Conservation (phyloP, 2,888 invertebrate genomes). For the Cosmia pyralina region DNA sequence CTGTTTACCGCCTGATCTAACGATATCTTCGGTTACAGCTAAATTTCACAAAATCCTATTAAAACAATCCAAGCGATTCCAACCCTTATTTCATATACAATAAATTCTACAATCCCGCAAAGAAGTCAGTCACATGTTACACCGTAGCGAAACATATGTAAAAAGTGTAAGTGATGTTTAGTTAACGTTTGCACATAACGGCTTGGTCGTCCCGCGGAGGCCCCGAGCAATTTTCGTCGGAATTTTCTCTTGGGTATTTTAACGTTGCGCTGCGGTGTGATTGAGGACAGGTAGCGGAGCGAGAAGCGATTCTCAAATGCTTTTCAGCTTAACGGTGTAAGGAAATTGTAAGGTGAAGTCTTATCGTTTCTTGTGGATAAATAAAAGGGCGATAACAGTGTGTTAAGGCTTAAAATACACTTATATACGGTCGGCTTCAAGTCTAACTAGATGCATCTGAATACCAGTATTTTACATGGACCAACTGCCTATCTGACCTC, state of each 20-base stretch:
- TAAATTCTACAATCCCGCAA: conserved; percentile 48
- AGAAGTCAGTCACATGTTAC: conserved; percentile 51
- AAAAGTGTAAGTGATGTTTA: conserved; percentile 68
- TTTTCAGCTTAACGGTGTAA: conserved; percentile 35
- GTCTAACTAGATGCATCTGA: no score
- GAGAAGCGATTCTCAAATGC: conserved; percentile 50
- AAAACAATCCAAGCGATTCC: conserved; percentile 36
- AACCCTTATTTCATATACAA: conserved; percentile 13
- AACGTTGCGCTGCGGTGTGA: conserved; percentile 66
- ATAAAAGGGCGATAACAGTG: conserved; percentile 26
- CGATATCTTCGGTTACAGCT: conserved; percentile 52
- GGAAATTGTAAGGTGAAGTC: conserved; percentile 41
- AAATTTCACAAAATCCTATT: conserved; percentile 55
- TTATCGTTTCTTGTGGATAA: conserved; percentile 30
- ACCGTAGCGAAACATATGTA: conserved; percentile 65
- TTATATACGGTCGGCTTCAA: no score
- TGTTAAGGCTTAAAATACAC: conserved; percentile 1
- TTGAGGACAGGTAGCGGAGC: conserved; percentile 39
- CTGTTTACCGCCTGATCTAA: conserved; percentile 54
- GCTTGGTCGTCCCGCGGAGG: conserved; percentile 59
- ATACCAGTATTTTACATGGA: no score
- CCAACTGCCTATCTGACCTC: no score
- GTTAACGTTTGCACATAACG: conserved; percentile 69
- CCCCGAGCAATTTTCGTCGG: conserved; percentile 75
- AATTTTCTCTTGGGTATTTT: conserved; percentile 75